Conservation (phyloP, 2,113 vertebrate genomes). For the Isurus oxyrinchus region DNA sequence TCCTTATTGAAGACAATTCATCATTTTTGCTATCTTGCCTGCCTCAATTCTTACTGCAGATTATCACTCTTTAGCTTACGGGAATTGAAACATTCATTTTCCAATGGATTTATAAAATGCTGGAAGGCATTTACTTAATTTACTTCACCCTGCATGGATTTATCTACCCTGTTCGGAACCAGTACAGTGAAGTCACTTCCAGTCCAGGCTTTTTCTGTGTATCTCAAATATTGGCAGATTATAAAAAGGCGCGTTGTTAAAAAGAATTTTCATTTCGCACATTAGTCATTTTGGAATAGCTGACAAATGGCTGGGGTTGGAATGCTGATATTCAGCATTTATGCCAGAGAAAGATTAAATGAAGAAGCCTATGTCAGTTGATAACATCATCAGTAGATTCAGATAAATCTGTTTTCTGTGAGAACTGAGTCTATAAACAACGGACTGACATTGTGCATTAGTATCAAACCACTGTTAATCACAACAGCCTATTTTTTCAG, state of each 20-base stretch:
- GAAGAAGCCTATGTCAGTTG: neutral
- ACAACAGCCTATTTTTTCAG: neutral
- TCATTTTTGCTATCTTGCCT: neutral
- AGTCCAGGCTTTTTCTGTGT: neutral
- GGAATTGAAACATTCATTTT: neutral
- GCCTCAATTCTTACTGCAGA: neutral
- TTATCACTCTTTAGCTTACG: neutral
- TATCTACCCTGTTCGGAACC: neutral
- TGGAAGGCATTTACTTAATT: neutral
- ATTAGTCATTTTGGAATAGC: slow-evolving; percentile 4
- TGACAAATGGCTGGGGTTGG: neutral
- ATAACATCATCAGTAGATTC: slow-evolving; percentile 21
- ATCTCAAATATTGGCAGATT: neutral
- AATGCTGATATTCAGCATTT: slow-evolving; percentile 12
- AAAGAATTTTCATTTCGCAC: neutral
- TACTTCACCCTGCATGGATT: neutral
- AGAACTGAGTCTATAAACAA: slow-evolving; percentile 16
- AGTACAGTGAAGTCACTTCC: neutral
- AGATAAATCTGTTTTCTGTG: slow-evolving; percentile 22
- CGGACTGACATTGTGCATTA: slow-evolving; percentile 32
- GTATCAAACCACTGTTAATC: neutral
- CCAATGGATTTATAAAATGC: neutral
- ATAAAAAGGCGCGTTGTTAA: neutral
- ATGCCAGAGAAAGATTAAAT: slow-evolving; percentile 23
- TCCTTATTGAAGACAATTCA: neutral